Base-by-base conservation (phyloP, 2,888 invertebrate genomes). In the Dendrolimus houi region DNA sequence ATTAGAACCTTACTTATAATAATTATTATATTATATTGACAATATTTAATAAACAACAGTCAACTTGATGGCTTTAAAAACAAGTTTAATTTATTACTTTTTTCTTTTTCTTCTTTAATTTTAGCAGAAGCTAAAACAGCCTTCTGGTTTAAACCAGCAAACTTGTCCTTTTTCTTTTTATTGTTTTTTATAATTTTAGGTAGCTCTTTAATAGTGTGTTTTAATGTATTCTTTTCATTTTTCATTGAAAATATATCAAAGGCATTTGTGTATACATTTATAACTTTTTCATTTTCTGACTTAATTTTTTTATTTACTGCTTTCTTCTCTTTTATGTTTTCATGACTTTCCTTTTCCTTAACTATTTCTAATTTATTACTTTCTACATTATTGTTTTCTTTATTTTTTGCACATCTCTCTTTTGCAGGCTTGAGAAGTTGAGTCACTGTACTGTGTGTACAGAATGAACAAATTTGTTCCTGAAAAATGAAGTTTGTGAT, bases 151-250 rank as follows among this genome's bases (percentile, higher is more conserved):
- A 90, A 67, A 1, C 89, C 89, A 29, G 89, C 90, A 82, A 79
- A 89, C 61, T 84, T 89, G 54, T 87, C 87, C 60, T 88, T 90
- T 66, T 77, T 88, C 70, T 74, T 87, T 70, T 88, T 90, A 66
- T 80, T 87, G 60, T 87, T 89, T 59, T 83, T 86, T 57, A 87
- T 83, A 40, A 80, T 66, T 71, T 83, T 86, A n/a, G 75, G 65
- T 54, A 68, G 58, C 54, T 68, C 67, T 59, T 80, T 81, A 1
- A 70, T 62, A 41, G 62, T 55, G 59, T 63, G 74, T 14, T 66
- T 55, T 8, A 88, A 54, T 17, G 62, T 74, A 68, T 88, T 89
- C 14, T 76, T 76, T 47, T 83, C 75, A 65, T 85, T 85, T 52
- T 74, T 72, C 53, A 89, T 63, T 40, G 83, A 85, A 69, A 87